Conservation (phyloP, 2,113 vertebrate genomes). For the Lophura nycthemera region DNA sequence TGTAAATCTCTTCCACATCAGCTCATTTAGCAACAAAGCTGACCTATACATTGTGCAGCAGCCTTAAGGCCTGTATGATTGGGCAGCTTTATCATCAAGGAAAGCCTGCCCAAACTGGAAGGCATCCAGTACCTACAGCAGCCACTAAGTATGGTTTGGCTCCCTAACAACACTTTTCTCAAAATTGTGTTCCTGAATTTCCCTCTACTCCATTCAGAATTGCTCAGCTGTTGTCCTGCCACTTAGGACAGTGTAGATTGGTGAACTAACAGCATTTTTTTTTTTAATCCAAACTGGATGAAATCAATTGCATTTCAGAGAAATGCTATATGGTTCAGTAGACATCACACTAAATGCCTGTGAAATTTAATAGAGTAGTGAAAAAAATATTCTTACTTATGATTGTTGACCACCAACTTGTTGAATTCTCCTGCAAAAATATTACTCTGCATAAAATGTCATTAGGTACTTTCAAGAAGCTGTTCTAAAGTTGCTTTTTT, state of each 20-base stretch:
- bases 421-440: background rate
- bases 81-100: background rate
- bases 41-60: background rate
- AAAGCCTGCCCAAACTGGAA: background rate
- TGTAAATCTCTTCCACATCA: background rate
- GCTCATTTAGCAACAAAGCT: background rate
- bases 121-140: background rate
- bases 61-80: background rate
- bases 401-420: background rate
- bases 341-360: background rate
- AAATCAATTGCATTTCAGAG: background rate
- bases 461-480: background rate
- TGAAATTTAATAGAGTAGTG: background rate
- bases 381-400: background rate
- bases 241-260: fast-evolving
- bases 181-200: background rate
- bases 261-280: background rate
- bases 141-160: background rate
- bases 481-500: background rate
- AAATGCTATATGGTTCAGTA: background rate
- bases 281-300: background rate
- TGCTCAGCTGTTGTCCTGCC: background rate
- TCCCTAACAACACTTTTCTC: background rate
- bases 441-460: background rate
- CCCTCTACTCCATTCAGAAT: background rate